Evolutionary conservation across 2,888 invertebrate species (phyloP), one percentile per base, ranked within the genome.

Genomic region (Drosophila buzzatii): DNA sequence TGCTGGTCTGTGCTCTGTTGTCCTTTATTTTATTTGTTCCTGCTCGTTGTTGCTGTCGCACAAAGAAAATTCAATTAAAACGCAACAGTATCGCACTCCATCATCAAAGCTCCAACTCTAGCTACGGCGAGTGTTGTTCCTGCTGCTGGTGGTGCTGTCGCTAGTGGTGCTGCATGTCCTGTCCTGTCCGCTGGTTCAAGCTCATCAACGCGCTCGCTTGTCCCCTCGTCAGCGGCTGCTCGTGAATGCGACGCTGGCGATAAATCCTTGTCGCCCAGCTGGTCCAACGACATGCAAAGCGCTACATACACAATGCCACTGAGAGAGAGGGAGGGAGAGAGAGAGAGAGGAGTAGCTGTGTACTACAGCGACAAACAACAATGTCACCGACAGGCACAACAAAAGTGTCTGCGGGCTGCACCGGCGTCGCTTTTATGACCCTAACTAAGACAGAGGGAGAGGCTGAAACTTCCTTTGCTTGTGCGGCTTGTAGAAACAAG

Each of bases 21-120:
- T 83, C 71, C 79, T 84, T 79, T 76, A 73, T 82, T 74, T 71
- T 78, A 65, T 73, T 90, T 77, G 72, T 76, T 76, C 72, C 72
- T 81, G 82, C 64, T 74, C 65, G 71, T 68, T 65, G 62, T 27
- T 55, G 70, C 59, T 75, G 85, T 70, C 74, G 68, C 77, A 89
- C 81, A 90, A 91, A 88, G 92, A 91, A 91, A 91, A 87, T 92
- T 91, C 91, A 91, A 91, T 91, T 91, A 91, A 92, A 91, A 86
- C 85, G 87, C 91, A 91, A 92, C 91, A 91, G 91, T 91, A 86
- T 85, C 86, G 89, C 89, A 88, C 85, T 85, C 76, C 80, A 89
- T 90, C 89, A 91, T 91, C 90, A 84, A 83, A 80, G 90, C 83
- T 65, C 47, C 73, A 49, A 37, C 69, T 69, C 55, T 49, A 49